These are phyloP conservation scores for Siphlonurus alternatus DNA, from an alignment of 2,888 invertebrate species.

Conservation along the genomic window DNA sequence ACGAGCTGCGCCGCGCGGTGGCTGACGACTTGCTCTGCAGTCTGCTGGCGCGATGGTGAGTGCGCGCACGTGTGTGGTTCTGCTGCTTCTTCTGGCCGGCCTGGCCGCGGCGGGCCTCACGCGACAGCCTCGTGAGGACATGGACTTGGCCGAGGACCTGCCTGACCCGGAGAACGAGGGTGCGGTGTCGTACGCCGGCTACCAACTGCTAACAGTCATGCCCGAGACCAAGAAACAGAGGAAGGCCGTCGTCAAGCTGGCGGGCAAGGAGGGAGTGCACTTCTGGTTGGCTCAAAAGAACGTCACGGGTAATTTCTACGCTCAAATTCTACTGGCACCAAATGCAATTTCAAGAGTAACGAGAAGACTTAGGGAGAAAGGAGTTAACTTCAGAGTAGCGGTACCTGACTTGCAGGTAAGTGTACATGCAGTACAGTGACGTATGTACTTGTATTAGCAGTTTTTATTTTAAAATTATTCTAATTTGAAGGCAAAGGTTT, in stretches of 20 bases:
- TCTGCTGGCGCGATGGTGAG: not conserved
- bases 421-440: no score
- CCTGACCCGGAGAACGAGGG: not conserved
- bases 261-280: slow-evolving; percentile 32
- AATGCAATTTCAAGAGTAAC: slow-evolving; percentile 39
- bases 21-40: no score
- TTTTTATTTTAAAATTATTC: no score
- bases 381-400: slow-evolving; percentile 44
- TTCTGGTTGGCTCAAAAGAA: slow-evolving; percentile 37
- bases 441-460: no score
- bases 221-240: slow-evolving; percentile 29
- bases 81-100: not conserved
- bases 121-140: not conserved
- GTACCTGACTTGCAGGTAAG: slow-evolving; percentile 53
- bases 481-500: no score
- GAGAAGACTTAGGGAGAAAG: slow-evolving; percentile 39
- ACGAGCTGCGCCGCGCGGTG: no score
- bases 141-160: not conserved
- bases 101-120: not conserved
- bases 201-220: slow-evolving; percentile 24
- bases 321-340: slow-evolving; percentile 57
- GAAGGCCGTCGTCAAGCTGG: slow-evolving; percentile 25
- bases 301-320: slow-evolving; percentile 23
- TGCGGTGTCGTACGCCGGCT: slow-evolving; percentile 12
- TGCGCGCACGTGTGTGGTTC: not conserved